Percentiles rank a stretch among this genome's conserved stretches.
Evolutionary conservation across 2,113 vertebrate genomes (phyloP).

Genomic region (Pelobates fuscus): DNA sequence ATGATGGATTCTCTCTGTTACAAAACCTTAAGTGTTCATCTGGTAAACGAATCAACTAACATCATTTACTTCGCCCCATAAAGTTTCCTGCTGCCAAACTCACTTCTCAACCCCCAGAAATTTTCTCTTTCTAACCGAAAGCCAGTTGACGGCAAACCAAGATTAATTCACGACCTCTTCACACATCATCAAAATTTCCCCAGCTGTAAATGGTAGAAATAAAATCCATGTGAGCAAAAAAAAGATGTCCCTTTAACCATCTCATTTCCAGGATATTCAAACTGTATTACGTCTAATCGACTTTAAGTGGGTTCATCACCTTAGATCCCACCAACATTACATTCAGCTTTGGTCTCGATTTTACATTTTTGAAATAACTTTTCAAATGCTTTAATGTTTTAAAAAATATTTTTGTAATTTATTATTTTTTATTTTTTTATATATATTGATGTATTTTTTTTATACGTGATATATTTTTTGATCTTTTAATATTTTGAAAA

Average conservation of each 20-base stretch:
- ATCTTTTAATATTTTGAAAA: too few relatives aligned
- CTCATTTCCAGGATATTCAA: background rate
- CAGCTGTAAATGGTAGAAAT: conserved; percentile 31
- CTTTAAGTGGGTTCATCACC: too few relatives aligned
- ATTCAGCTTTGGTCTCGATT: too few relatives aligned
- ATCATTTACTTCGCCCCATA: conserved; percentile 35
- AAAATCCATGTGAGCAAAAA: background rate
- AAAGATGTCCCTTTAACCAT: background rate
- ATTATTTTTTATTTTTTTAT: too few relatives aligned
- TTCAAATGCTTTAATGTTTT: too few relatives aligned
- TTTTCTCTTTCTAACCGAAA: conserved; percentile 34
- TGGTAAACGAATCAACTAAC: conserved; percentile 39
- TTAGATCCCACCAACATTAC: too few relatives aligned
- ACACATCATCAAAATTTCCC: conserved; percentile 47
- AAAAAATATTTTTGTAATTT: background rate
- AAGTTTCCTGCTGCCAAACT: conserved; percentile 31
- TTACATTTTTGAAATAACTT: too few relatives aligned
- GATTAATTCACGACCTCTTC: conserved; percentile 36
- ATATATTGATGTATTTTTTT: background rate
- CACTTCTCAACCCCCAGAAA: conserved; percentile 11
- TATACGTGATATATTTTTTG: too few relatives aligned
- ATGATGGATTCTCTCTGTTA: conserved; percentile 25
- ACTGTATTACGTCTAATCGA: too few relatives aligned
- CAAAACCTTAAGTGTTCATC: conserved; percentile 22
- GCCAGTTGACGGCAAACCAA: conserved; percentile 34